Percentiles rank a stretch among this genome's conserved stretches.
Evolutionary conservation across 2,113 vertebrate species (phyloP).

Genomic region (Nicator chloris): DNA sequence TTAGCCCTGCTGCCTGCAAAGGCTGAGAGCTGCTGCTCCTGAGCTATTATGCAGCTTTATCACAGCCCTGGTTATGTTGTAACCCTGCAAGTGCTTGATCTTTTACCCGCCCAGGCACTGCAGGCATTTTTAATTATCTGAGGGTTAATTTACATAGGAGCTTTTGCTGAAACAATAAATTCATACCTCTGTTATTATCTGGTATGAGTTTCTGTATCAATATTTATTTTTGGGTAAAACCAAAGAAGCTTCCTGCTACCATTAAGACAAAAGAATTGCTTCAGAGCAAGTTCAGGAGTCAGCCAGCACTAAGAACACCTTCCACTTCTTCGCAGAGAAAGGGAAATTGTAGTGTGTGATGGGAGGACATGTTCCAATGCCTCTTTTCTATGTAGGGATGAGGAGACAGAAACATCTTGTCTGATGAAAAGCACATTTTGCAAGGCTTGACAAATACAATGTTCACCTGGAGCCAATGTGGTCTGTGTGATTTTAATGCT

Average conservation of each 20-base stretch:
- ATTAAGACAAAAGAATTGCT: background rate
- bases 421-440: background rate
- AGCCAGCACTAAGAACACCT: background rate
- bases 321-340: background rate
- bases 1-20: background rate
- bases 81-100: constrained; percentile 34
- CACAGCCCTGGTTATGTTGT: background rate
- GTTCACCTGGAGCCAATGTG: background rate
- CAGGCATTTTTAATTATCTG: constrained; percentile 50
- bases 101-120: constrained; percentile 19
- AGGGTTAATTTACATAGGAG: background rate
- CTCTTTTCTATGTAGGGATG: background rate
- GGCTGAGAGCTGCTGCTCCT: background rate
- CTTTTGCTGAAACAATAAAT: constrained; percentile 51
- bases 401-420: background rate
- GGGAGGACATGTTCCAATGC: background rate
- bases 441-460: background rate
- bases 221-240: constrained; percentile 10
- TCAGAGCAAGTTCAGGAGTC: background rate
- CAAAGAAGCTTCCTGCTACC: background rate
- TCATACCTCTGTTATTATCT: constrained; percentile 14
- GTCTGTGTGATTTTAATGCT: background rate
- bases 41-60: background rate
- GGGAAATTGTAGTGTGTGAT: background rate
- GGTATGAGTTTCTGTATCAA: constrained; percentile 22